phyloP scores from a whole-genome alignment of 2,113 vertebrate species.

The Gallinago media region DNA sequence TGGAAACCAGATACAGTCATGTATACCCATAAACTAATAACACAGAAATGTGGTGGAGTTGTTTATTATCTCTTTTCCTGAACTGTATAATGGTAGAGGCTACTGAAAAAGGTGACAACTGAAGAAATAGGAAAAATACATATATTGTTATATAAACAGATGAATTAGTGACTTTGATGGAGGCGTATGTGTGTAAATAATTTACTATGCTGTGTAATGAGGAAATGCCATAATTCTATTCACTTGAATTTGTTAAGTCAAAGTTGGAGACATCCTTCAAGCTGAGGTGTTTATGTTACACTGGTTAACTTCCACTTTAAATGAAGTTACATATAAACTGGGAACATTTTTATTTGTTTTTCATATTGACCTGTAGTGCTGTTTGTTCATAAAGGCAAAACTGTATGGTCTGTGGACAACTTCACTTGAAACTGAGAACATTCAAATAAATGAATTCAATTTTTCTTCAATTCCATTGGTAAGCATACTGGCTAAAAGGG shows the following conservation, averaged over 20 bases:
- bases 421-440: background rate
- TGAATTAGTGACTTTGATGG: background rate
- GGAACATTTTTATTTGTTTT: background rate
- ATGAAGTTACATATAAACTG: background rate
- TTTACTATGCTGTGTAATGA: background rate
- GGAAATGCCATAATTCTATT: background rate
- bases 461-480: background rate
- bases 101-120: background rate
- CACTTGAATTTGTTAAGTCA: background rate
- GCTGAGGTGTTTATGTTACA: background rate
- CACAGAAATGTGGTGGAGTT: fast-evolving
- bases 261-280: background rate
- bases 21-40: fast-evolving
- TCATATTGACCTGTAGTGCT: background rate
- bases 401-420: background rate
- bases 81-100: background rate
- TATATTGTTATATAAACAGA: background rate
- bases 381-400: background rate
- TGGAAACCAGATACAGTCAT: fast-evolving
- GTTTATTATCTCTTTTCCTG: background rate
- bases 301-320: background rate
- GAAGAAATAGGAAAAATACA: background rate
- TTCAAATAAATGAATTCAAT: background rate
- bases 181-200: fast-evolving
- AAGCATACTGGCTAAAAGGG: background rate